phyloP scores from a whole-genome alignment of 2,888 invertebrate species.

The Trichopria drosophilae region DNA sequence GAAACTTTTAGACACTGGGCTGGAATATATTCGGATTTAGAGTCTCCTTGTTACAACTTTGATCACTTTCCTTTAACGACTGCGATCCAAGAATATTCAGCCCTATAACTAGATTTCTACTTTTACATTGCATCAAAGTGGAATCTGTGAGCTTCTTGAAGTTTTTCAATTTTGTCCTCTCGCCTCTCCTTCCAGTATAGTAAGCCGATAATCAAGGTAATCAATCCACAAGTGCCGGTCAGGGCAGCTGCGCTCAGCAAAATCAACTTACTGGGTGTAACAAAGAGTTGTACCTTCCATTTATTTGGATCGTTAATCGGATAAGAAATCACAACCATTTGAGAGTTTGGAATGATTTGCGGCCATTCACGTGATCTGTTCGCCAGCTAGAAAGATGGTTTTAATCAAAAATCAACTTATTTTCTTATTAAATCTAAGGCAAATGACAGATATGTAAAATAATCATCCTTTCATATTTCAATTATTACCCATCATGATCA shows the following conservation, averaged over 20 bases:
- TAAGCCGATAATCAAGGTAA: conserved; percentile 80
- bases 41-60: too few species aligned
- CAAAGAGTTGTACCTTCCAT: conserved; percentile 91
- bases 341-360: conserved; percentile 96
- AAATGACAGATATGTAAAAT: too few species aligned
- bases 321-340: conserved; percentile 92
- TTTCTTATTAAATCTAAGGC: too few species aligned
- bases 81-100: too few species aligned
- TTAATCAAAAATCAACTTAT: conserved; percentile 16
- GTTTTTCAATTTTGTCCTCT: conserved; percentile 76
- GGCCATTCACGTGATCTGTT: conserved; percentile 72
- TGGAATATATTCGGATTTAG: too few species aligned
- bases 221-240: conserved; percentile 81
- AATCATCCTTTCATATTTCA: too few species aligned
- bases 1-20: too few species aligned
- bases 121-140: conserved; percentile 84
- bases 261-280: conserved; percentile 92
- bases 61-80: too few species aligned
- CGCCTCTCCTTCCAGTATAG: conserved; percentile 88
- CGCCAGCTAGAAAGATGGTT: conserved; percentile 41
- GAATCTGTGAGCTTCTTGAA: conserved; percentile 80
- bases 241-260: conserved; percentile 88
- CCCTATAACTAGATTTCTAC: conserved; percentile 1
- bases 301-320: conserved; percentile 74
- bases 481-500: too few species aligned